Evolutionary conservation across 2,888 invertebrate species (phyloP), one percentile per base, ranked within the genome.

Genomic region (Ypsolopha scabrella): DNA sequence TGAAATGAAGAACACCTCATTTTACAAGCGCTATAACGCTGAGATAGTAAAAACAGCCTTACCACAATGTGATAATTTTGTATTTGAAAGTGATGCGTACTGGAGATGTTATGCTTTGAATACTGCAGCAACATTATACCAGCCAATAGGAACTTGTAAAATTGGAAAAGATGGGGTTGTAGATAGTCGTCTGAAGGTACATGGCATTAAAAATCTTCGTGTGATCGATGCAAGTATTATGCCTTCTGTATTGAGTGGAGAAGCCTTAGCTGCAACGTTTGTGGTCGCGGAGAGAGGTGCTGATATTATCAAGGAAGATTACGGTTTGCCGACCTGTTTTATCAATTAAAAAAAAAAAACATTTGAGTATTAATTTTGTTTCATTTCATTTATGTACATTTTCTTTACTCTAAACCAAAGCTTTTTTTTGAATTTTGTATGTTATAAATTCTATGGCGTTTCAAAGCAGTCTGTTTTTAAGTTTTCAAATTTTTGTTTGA

Each of bases 261-360:
- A 94, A 66, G 93, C 94, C 0, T 94, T 94, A 61, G 91, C 93
- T 0, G 92, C 94, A 0, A 88, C 88, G 0, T 93, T 89, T 55
- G 94, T 94, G 94, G 93, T 94, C 60, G 94, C 93, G 2, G 94
- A 94, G 70, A 94, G 93, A 68, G 92, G 90, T 7, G 83, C 91
- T 0, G 92, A 93, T 64, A 83, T 92, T 80, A 91, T 93, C 46
- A 92, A 91, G 70, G 68, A 89, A 61, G 83, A 82, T 54, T 86
- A 53, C 33, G 51, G 35, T 38, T 44, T 24, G 3, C 10, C 44
- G 10, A 14, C 24, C 2, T 2, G 24, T 24, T 24, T 3, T 4
- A 24, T 24, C 4, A 24, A 24, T 24, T 24, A 24, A 4, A 24
- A 24, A 24, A 3, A 24, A 2, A 24, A n/a, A n/a, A n/a, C n/a